Evolutionary conservation across 2,888 invertebrate species (phyloP).

Genomic region (Nysson spinosus): DNA sequence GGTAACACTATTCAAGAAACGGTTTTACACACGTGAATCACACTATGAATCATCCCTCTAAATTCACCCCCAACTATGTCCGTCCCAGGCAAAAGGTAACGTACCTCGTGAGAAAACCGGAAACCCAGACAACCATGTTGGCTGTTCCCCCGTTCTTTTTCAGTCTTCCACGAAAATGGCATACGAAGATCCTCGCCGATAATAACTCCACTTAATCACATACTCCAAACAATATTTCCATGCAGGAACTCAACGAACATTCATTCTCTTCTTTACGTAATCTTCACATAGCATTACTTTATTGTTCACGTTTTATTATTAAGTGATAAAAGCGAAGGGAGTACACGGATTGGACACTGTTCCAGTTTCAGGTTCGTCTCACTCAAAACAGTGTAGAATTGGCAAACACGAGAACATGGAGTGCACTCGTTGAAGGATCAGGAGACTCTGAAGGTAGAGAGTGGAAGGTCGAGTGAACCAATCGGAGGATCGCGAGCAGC

Average conservation of each 20-base stretch:
- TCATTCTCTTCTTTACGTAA: background rate
- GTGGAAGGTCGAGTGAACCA: conserved; percentile 16
- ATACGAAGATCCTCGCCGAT: background rate
- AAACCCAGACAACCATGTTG: conserved; percentile 75
- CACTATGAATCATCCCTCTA: conserved; percentile 25
- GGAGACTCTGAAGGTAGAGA: conserved; percentile 26
- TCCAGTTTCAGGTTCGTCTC: no score
- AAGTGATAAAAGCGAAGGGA: no score
- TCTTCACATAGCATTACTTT: no score
- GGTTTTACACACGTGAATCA: conserved; percentile 25
- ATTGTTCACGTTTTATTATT: no score
- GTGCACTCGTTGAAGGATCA: conserved; percentile 15
- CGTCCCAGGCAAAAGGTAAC: conserved; percentile 41
- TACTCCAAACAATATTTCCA: background rate
- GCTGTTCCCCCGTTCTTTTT: background rate
- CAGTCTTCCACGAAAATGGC: background rate
- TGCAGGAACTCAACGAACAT: background rate
- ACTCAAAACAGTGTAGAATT: no score
- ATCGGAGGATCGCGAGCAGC: conserved; percentile 44
- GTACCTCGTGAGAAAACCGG: conserved; percentile 75
- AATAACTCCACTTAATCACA: conserved; percentile 2
- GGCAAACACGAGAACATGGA: background rate
- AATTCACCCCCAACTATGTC: conserved; percentile 34
- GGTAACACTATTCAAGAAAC: conserved; percentile 12
- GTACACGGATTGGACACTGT: no score